Evolutionary conservation across 2,797 vertebrate species (phyloP).

Genomic region (Eupleurogrammus muticus): DNA sequence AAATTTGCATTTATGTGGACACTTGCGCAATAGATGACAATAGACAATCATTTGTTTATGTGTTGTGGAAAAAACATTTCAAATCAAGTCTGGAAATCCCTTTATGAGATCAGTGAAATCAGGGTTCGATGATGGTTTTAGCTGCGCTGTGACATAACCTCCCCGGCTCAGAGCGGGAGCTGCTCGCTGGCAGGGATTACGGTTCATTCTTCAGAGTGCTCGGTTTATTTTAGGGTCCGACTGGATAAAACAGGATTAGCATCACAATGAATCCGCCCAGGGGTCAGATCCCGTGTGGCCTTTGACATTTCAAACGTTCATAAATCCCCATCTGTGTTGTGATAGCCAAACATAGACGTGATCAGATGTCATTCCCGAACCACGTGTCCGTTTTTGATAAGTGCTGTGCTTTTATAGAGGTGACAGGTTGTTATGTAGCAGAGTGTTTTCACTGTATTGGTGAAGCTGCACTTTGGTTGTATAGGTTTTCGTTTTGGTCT

Average conservation of each 20-base stretch:
- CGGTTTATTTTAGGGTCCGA: constrained; percentile 79
- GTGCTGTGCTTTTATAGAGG: constrained; percentile 14
- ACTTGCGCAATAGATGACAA: neutral
- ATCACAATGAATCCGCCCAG: constrained; percentile 76
- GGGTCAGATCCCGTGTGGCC: constrained; percentile 65
- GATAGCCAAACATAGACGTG: constrained; percentile 73
- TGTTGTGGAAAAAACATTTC: constrained; percentile 18
- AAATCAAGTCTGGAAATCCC: constrained; percentile 40
- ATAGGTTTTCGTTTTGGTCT: too few relatives aligned
- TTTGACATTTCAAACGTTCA: constrained; percentile 73
- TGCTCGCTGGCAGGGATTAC: constrained; percentile 70
- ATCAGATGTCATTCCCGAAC: constrained; percentile 72
- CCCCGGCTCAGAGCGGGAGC: constrained; percentile 48
- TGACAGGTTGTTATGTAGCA: constrained; percentile 20
- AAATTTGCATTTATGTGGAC: neutral
- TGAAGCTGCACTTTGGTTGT: too few relatives aligned
- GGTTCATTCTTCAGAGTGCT: constrained; percentile 70
- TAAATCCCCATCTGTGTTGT: constrained; percentile 76
- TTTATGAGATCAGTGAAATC: constrained; percentile 9
- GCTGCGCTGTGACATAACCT: constrained; percentile 66
- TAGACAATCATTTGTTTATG: neutral
- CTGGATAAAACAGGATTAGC: constrained; percentile 81
- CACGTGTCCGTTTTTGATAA: constrained; percentile 64
- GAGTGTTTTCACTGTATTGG: constrained; percentile 1
- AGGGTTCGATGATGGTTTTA: constrained; percentile 51